Evolutionary conservation across 2,797 vertebrate species (phyloP), one percentile per base, ranked within the genome.

Genomic region (Tamandua tetradactyla): DNA sequence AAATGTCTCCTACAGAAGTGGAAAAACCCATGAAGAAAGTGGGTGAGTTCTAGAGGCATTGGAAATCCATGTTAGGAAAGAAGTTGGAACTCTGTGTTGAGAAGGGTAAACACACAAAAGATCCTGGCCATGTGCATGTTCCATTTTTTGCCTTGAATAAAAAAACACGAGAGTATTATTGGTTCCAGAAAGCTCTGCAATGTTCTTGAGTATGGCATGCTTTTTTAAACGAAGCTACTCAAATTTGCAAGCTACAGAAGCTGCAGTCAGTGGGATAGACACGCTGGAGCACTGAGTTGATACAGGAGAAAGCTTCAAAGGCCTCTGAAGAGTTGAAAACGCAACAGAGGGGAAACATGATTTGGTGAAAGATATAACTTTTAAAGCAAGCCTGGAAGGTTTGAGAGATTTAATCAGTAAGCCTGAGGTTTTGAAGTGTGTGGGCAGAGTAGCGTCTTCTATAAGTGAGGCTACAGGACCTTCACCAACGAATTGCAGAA

Each of bases 301-400:
- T 23, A 30, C 13, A 25, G 4, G 15, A 6, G 59, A 68, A 14
- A 64, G 66, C 57, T 66, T 0, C 7, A 40, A 92, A 35, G 0
- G 18, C 59, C 25, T n/a, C 3, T 2, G 61, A 27, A 61, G 35
- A 30, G 47, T 18, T 15, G 62, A 49, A 17, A 57, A 37, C 37
- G 37, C 13, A 7, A n/a, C 14, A 23, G 17, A 89, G 5, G 35
- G 27, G 22, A 59, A 11, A 6, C 42, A 57, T 23, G 44, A 30
- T 55, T 4, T 40, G 91, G 68, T 14, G 87, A 69, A 15, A 37
- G 23, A 35, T 62, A 87, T 20, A 6, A 69, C 22, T 40, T 82
- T 90, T 82, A 62, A 82, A 87, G 64, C 47, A 82, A 57, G 22
- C 59, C 69, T 81, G 32, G 25, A 40, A 30, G 35, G 35, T 66